Percentiles rank a stretch among this genome's conserved stretches.
Evolutionary conservation across 2,888 invertebrate genomes (phyloP).

Genomic region (Melanotus villosus): DNA sequence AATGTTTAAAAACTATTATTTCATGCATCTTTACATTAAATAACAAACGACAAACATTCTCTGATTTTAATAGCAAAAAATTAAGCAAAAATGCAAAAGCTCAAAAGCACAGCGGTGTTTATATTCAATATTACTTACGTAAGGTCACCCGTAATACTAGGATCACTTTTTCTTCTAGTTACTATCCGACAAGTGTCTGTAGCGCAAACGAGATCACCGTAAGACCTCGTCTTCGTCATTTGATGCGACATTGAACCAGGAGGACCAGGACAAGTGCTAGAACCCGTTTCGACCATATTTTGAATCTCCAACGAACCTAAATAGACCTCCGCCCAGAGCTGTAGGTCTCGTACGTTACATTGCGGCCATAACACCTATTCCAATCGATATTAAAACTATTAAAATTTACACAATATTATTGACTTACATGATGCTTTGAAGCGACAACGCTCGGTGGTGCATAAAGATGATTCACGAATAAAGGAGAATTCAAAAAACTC

Average conservation of each 20-base stretch:
- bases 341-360: constrained; percentile 85
- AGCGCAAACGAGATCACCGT: constrained; percentile 84
- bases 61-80: too few relatives aligned
- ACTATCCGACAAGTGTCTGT: constrained; percentile 70
- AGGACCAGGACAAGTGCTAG: constrained; percentile 58
- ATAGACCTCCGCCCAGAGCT: constrained; percentile 90
- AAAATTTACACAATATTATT: not conserved
- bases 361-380: constrained; percentile 88
- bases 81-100: too few relatives aligned
- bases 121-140: constrained; percentile 75
- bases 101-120: too few relatives aligned
- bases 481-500: constrained; percentile 84
- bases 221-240: constrained; percentile 89
- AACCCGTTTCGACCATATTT: constrained; percentile 60
- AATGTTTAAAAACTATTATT: too few relatives aligned
- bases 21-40: too few relatives aligned
- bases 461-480: constrained; percentile 91
- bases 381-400: not conserved
- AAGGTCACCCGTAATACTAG: constrained; percentile 82
- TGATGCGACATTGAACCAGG: constrained; percentile 67
- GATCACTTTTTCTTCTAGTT: constrained; percentile 87
- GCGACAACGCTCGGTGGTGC: constrained; percentile 67
- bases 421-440: constrained; percentile 67
- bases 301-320: constrained; percentile 72
- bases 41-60: too few relatives aligned